A percentile compares a stretch with the other conserved stretches of the same genome.
Conservation (phyloP, 2,797 vertebrate species). For the Alectoris magna region DNA sequence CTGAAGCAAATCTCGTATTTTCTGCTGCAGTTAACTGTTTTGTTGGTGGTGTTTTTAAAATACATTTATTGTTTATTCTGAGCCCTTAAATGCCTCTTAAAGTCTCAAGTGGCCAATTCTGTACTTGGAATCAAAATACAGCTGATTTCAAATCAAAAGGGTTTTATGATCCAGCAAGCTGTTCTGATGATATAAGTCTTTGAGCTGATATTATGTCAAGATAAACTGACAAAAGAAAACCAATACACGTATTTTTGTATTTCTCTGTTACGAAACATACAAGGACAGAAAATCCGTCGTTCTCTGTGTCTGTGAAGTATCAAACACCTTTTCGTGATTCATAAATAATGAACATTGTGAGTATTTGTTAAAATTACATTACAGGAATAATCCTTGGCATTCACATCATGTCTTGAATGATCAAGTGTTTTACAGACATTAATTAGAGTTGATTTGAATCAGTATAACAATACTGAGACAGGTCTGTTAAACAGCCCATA, state of each 20-base stretch:
- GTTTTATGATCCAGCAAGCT: background rate
- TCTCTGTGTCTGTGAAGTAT: background rate
- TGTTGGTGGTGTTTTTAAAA: background rate
- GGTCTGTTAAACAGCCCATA: background rate
- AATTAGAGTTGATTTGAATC: slow-evolving; percentile 43
- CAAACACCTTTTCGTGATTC: background rate
- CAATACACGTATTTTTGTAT: background rate
- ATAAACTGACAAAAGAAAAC: slow-evolving; percentile 24
- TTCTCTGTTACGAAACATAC: background rate
- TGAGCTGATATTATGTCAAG: background rate
- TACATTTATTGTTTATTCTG: slow-evolving; percentile 9
- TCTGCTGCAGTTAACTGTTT: slow-evolving; percentile 41
- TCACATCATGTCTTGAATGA: background rate
- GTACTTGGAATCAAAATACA: slow-evolving; percentile 17
- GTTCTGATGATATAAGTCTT: slow-evolving; percentile 15
- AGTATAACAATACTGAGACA: slow-evolving; percentile 1
- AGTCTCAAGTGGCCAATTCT: slow-evolving; percentile 1
- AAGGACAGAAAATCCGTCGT: background rate
- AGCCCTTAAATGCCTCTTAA: background rate
- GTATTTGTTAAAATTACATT: background rate
- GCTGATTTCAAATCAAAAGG: background rate
- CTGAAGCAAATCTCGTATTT: slow-evolving; percentile 28
- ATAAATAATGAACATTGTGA: slow-evolving; percentile 20
- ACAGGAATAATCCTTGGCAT: background rate
- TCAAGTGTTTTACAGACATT: slow-evolving; percentile 18